Evolutionary conservation across 35 echinoderm and acorn worm species (phyloP).

Genomic region (Ptychodera flava): DNA sequence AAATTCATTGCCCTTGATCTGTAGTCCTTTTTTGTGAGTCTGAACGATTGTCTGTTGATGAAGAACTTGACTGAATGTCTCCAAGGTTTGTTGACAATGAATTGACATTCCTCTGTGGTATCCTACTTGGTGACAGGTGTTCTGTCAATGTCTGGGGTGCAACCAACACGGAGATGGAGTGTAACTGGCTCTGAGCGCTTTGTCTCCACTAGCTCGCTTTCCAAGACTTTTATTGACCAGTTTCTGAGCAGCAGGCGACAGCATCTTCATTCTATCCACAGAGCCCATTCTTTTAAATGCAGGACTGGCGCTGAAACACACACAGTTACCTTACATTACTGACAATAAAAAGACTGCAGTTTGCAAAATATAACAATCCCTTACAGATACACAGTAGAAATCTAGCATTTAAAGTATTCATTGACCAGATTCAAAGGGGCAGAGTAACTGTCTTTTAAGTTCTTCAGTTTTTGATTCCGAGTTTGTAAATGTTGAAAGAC

Average conservation of each 20-base stretch:
- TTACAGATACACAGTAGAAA: not conserved
- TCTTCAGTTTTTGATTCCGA: not conserved
- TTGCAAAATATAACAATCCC: not conserved
- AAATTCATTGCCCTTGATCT: constrained; percentile 73
- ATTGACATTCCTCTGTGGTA: constrained; percentile 30
- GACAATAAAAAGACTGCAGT: not conserved
- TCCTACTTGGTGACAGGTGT: constrained; percentile 64
- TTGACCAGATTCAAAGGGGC: not conserved
- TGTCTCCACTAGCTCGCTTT: constrained; percentile 48
- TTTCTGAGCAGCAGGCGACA: constrained; percentile 85
- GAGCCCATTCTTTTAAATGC: constrained; percentile 66
- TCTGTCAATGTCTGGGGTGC: constrained; percentile 44
- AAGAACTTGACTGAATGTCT: constrained; percentile 12
- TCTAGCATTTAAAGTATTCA: not conserved
- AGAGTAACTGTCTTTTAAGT: not conserved
- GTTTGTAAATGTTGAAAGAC: not conserved
- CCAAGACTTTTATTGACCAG: constrained; percentile 62
- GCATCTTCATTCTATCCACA: constrained; percentile 60
- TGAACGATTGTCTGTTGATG: constrained; percentile 67
- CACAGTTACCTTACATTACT: not conserved
- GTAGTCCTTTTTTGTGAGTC: constrained; percentile 67
- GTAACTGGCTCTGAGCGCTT: constrained; percentile 76
- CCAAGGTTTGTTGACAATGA: constrained; percentile 15
- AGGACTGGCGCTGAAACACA: constrained; percentile 31
- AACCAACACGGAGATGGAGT: constrained; percentile 75